Conservation (phyloP, 35 echinoderm and acorn worm species). For the Acanthaster planci region DNA sequence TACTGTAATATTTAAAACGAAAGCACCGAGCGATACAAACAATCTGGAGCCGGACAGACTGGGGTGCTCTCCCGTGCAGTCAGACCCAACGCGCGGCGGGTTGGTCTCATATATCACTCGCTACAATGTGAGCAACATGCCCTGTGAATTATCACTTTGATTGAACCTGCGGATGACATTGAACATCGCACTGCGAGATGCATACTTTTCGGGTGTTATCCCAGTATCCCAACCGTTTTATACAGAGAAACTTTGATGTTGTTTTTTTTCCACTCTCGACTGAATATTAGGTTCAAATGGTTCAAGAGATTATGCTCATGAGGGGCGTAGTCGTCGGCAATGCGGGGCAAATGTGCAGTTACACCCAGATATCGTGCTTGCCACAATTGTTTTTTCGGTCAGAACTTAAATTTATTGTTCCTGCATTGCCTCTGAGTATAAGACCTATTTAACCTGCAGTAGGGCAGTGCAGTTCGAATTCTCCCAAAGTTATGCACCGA, state of each 20-base stretch:
- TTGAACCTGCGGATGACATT: conserved; percentile 13
- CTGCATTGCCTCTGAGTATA: no score
- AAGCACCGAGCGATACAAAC: background rate
- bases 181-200: background rate
- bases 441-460: no score
- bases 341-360: background rate
- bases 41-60: conserved; percentile 9
- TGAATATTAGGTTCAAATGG: background rate
- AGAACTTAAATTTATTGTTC: no score
- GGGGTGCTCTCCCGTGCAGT: background rate
- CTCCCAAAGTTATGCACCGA: no score
- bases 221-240: background rate
- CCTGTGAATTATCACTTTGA: background rate
- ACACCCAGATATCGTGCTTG: background rate
- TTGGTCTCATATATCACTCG: background rate
- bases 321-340: background rate
- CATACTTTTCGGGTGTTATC: background rate
- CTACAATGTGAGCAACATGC: background rate
- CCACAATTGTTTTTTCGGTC: no score
- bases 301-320: background rate
- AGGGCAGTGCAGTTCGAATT: no score
- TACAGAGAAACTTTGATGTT: background rate
- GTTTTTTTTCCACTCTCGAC: background rate
- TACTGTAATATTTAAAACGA: background rate
- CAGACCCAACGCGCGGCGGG: background rate